phyloP scores from a whole-genome alignment of 2,797 vertebrate genomes.

The Falco naumanni region DNA sequence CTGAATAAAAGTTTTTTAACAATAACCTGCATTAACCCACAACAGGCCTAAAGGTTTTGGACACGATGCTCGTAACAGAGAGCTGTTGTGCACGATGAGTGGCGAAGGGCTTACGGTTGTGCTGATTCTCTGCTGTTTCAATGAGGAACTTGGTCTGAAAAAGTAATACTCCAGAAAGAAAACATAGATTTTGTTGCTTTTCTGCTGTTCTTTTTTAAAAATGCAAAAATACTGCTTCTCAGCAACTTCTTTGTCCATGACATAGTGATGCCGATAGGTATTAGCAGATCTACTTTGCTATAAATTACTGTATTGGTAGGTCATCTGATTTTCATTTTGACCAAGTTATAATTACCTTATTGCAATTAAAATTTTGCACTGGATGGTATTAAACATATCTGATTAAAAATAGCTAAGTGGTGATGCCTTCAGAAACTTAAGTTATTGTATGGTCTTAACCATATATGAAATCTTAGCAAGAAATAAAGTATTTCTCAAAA shows the following conservation, averaged over 20 bases:
- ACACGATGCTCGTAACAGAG: background rate
- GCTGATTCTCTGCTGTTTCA: background rate
- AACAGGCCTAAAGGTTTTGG: background rate
- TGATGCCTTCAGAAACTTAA: background rate
- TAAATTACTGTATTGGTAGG: background rate
- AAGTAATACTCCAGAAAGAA: background rate
- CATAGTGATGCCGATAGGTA: background rate
- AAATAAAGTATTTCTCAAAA: background rate
- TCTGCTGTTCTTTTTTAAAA: background rate
- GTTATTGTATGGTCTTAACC: background rate
- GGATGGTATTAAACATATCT: background rate
- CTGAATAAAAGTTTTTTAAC: background rate
- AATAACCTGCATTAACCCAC: background rate
- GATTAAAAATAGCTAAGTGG: background rate
- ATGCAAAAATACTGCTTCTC: background rate
- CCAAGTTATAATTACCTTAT: background rate
- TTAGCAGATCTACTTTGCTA: constrained; percentile 8
- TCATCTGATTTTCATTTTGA: constrained; percentile 4
- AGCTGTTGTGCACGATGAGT: background rate
- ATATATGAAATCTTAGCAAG: background rate
- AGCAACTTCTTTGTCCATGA: background rate
- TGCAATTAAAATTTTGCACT: background rate
- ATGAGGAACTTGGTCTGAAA: background rate
- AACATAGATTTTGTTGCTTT: background rate
- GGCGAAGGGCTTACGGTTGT: background rate